Evolutionary conservation across 2,888 invertebrate genomes (phyloP).

Genomic region (Cataglyphis cursor): DNA sequence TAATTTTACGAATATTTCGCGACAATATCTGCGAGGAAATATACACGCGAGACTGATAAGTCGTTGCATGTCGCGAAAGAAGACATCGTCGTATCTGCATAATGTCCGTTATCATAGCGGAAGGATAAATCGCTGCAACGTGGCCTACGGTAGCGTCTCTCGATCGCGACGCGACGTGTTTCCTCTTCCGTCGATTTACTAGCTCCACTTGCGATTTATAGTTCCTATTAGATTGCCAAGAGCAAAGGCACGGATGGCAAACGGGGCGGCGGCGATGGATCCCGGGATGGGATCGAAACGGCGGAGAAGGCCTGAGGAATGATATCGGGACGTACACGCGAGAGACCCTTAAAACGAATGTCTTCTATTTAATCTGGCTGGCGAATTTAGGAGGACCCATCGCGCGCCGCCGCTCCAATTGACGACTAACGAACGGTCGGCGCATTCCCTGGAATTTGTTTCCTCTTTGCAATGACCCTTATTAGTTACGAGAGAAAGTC

Average conservation of each 20-base stretch:
- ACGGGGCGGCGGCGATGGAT: conserved; percentile 5
- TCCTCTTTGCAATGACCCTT: conserved; percentile 45
- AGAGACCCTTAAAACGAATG: conserved; percentile 71
- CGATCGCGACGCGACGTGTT: conserved; percentile 72
- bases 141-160: conserved; percentile 64
- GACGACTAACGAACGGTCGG: conserved; percentile 69
- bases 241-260: conserved; percentile 54
- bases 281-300: conserved; percentile 39
- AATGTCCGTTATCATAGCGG: conserved; percentile 67
- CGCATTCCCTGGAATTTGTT: conserved; percentile 61
- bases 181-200: conserved; percentile 74
- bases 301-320: conserved; percentile 31
- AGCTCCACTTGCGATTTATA: conserved; percentile 72
- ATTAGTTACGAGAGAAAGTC: conserved; percentile 35
- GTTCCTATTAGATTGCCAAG: conserved; percentile 74
- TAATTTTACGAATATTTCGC: not conserved
- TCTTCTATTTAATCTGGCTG: conserved; percentile 72
- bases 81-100: conserved; percentile 67
- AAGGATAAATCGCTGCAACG: conserved; percentile 71
- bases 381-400: conserved; percentile 67
- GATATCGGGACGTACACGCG: conserved; percentile 58
- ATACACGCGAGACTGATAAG: conserved; percentile 68
- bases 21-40: conserved; percentile 20
- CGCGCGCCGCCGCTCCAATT: conserved; percentile 55
- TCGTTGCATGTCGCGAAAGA: conserved; percentile 35